Evolutionary conservation across 2,797 vertebrate species (phyloP), one percentile per base, ranked within the genome.

Genomic region (Molothrus ater): DNA sequence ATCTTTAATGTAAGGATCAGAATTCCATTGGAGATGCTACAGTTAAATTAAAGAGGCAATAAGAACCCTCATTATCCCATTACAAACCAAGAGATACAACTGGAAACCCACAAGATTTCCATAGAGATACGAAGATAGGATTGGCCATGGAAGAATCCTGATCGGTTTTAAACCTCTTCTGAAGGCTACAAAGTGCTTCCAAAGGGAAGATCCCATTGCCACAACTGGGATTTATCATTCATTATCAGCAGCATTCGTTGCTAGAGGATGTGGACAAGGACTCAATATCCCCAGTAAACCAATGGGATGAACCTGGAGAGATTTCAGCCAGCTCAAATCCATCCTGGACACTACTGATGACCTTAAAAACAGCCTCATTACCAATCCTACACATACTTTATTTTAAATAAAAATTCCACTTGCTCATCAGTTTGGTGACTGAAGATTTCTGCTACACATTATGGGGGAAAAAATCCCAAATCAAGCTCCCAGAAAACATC

Each of bases 401-500:
- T 63, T 48, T 83, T 19, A 47, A 83, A 76, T 76, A 42, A 82
- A 91, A 60, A 54, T 75, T 79, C 81, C 43, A 71, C 61, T 92
- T 61, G 80, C 80, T 93, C 63, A 92, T 86, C 93, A 78, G 59
- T 89, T 95, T 76, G 56, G 60, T 69, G 82, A 74, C 54, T 86
- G 74, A 93, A 64, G 42, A 86, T 86, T 88, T 95, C 75, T 91
- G 87, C 38, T 36, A 83, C 40, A 63, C 14, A 16, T 89, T 85
- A 81, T 6, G 73, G 32, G 89, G 36, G 5, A 81, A 59, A 32
- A 93, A 96, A 92, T 17, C 89, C 87, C 90, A 92, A 90, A 91
- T 75, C 45, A 50, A 93, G 51, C 72, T 90, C 80, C 80, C 94
- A 88, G 93, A 90, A 97, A 97, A 97, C 95, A 97, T 96, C 95